Evolutionary conservation across 2,888 invertebrate genomes (phyloP), one percentile per base, ranked within the genome.

Genomic region (Ormyrus rosae): DNA sequence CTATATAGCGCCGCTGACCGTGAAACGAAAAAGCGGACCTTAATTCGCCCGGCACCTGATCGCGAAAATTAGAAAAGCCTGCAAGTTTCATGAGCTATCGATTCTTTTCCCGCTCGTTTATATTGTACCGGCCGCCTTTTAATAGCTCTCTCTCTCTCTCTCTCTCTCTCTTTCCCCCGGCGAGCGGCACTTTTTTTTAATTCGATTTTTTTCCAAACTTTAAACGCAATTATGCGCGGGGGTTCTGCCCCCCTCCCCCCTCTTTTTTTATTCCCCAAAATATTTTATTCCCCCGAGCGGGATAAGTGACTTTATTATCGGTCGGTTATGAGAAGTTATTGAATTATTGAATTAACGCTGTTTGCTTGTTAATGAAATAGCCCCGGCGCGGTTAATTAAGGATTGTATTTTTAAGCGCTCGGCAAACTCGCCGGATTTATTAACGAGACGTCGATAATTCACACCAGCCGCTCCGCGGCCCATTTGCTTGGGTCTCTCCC

Each of bases 41-140:
- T 19, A 50, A 60, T 50, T 19, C 60, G 34, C 2, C 7, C 50
- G 48, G 7, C 8, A 4, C 9, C 69, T 69, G 55, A 53, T 58
- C 69, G 69, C 46, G 48, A 46, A 69, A 69, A 69, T 69, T 69
- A 69, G 69, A 69, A 69, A 69, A 13, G 53, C 53, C 13, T 69
- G 8, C 9, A 51, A 11, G 45, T 60, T 45, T n/a, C 34, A 63
- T 53, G 51, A 71, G 11, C 0, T 5, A 65, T 65, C 64, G 64
- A 65, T 65, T 13, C 50, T 48, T 50, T n/a, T 48, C 58, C 58
- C 10, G 8, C 34, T 5, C 8, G n/a, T 34, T 34, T 34, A 34
- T 34, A 34, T 34, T 4, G 34, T 34, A 34, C 34, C 13, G 11
- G 11, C 51, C 19, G 65, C 45, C 13, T 50, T 67, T 53, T 51